These are phyloP conservation scores for Drosophila falleni DNA, from an alignment of 2,888 invertebrate species.

Conservation along the genomic window DNA sequence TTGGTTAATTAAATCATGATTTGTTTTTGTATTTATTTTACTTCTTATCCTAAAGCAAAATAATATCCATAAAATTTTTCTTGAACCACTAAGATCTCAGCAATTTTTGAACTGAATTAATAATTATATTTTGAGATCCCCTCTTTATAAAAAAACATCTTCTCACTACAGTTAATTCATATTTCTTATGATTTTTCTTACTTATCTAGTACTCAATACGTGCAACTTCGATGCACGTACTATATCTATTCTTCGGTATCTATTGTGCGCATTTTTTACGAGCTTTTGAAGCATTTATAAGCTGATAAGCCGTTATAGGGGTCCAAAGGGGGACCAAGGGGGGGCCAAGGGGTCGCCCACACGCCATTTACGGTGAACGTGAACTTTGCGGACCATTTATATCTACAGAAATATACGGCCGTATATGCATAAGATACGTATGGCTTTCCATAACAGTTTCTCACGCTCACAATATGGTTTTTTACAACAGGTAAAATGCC, in stretches of 20 bases:
- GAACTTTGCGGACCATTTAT: constrained; percentile 63
- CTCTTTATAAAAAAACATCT: too few species aligned
- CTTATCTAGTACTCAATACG: constrained; percentile 47
- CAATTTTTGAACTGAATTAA: too few species aligned
- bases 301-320: constrained; percentile 62
- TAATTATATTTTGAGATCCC: too few species aligned
- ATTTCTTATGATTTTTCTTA: not conserved
- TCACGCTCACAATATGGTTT: constrained; percentile 76
- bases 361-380: constrained; percentile 55
- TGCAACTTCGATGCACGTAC: constrained; percentile 46
- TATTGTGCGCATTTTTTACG: constrained; percentile 34
- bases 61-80: too few species aligned
- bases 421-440: constrained; percentile 22
- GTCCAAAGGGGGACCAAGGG: not conserved
- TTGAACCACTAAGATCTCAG: too few species aligned
- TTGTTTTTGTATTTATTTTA: too few species aligned
- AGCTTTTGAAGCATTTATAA: constrained; percentile 28
- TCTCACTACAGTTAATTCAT: constrained; percentile 24
- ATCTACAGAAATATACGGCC: constrained; percentile 29
- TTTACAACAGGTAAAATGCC: constrained; percentile 62
- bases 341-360: constrained; percentile 44
- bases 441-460: constrained; percentile 67
- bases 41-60: too few species aligned
- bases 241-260: constrained; percentile 15
- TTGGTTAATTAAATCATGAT: not conserved